phyloP scores from a whole-genome alignment of 2,888 invertebrate genomes.

The Drosophila koepferae region DNA sequence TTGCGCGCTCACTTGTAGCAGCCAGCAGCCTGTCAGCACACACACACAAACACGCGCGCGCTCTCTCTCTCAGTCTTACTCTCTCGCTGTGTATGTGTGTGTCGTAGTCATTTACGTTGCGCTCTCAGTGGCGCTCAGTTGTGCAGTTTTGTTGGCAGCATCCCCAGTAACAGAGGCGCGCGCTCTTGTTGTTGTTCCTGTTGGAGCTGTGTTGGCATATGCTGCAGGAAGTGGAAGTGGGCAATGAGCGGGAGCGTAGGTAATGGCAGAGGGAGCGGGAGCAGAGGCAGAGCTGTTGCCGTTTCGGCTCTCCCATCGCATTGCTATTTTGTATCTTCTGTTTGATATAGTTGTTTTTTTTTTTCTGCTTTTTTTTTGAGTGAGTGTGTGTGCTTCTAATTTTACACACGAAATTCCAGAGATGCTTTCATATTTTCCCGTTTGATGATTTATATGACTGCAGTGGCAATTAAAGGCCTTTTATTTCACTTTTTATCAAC shows the following conservation, averaged over 20 bases:
- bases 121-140: constrained; percentile 30
- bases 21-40: constrained; percentile 17
- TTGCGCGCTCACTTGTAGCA: constrained; percentile 44
- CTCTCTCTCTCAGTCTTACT: constrained; percentile 25
- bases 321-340: constrained; percentile 49
- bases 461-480: constrained; percentile 77
- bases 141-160: constrained; percentile 51
- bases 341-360: constrained; percentile 8
- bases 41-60: constrained; percentile 9
- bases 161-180: constrained; percentile 60
- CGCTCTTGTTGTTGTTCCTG: constrained; percentile 27
- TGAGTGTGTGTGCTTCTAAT: constrained; percentile 67
- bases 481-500: constrained; percentile 79
- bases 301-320: constrained; percentile 49
- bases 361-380: not conserved
- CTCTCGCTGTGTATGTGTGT: not conserved
- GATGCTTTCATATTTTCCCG: constrained; percentile 76
- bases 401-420: constrained; percentile 72
- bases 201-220: constrained; percentile 56
- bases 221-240: constrained; percentile 66
- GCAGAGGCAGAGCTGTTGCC: constrained; percentile 43
- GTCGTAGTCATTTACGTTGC: constrained; percentile 20
- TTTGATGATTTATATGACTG: constrained; percentile 80
- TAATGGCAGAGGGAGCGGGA: not conserved
- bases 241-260: constrained; percentile 13